Evolutionary conservation across 2,888 invertebrate species (phyloP), one percentile per base, ranked within the genome.

Genomic region (Heteropelma amictum): DNA sequence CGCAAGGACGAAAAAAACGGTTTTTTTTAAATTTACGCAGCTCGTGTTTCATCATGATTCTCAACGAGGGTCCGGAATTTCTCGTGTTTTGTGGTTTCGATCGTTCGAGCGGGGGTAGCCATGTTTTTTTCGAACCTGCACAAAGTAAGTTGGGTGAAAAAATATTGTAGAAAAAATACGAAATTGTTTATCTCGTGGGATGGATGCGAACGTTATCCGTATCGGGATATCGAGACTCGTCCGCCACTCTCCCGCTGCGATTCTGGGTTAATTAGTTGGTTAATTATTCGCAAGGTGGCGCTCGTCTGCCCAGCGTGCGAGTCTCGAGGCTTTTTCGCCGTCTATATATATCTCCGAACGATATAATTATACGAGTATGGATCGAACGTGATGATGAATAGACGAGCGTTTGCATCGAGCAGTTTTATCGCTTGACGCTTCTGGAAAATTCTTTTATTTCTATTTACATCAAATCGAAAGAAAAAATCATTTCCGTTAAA

Each of bases 231-330:
- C 19, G 30, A 19, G 33, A 53, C 19, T 53, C 17, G 19, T 53
- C 30, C 40, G 21, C n/a, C 14, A 7, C 8, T 1, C 19, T 23
- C 56, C 40, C 40, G 56, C 40, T 14, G n/a, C 40, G 38, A 21
- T 21, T 71, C 49, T 58, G 40, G 71, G 56, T 64, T 71, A 64
- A 71, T 71, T 71, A 71, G 58, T 23, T 49, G 56, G 54, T 64
- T 64, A 71, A 71, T 71, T 64, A 71, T 71, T 63, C 56, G 56
- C 5, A 45, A 30, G 21, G 38, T 21, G 12, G n/a, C 19, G 38
- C 38, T 21, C 21, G 38, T 23, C 17, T 19, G n/a, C 26, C 40
- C 26, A 8, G 17, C 33, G 17, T 30, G n/a, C 28, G 17, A n/a
- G 53, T 30, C 33, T 53, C 53, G 17, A 17, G 53, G 53, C 17